Evolutionary conservation across 2,888 invertebrate species (phyloP), one percentile per base, ranked within the genome.

Genomic region (Epiblema foenella): DNA sequence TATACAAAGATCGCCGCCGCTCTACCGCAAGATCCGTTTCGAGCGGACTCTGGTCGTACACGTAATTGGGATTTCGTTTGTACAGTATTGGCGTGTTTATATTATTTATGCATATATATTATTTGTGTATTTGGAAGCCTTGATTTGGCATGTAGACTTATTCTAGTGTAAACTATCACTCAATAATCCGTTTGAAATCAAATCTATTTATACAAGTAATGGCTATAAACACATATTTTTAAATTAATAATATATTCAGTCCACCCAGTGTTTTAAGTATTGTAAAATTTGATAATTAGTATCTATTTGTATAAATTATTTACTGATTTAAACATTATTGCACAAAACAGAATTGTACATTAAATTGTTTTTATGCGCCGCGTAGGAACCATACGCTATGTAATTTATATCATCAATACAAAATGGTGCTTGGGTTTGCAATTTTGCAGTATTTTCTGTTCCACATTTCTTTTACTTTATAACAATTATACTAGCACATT

Each of bases 61-160:
- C 33, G 0, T 7, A 33, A 8, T 33, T 42, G 46, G 46, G 46
- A 46, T 18, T 33, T 29, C 24, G 54, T 51, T 42, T 52, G 20
- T 49, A 29, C 9, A 60, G 17, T 68, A 62, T 20, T 4, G 8
- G 37, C 58, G 11, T 64, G 12, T 57, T 42, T 15, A 60, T 2
- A 18, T 46, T 42, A 46, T 33, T 39, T 52, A 62, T 52, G 54
- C 56, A 29, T 60, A 68, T 5, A 58, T 33, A 46, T 18, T 18
- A 54, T 15, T 33, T 33, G 33, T 24, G 24, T 24, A 18, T 7
- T 3, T 69, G 69, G 69, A 69, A 69, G 64, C 64, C 58, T 69
- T 24, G 18, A 59, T 69, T 69, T 69, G 69, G 69, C 69, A 69
- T 59, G 51, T 69, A 59, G 46, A 33, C 0, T 17, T 10, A 37